phyloP scores from a whole-genome alignment of 2,888 invertebrate genomes.

The Archips crataeganus region DNA sequence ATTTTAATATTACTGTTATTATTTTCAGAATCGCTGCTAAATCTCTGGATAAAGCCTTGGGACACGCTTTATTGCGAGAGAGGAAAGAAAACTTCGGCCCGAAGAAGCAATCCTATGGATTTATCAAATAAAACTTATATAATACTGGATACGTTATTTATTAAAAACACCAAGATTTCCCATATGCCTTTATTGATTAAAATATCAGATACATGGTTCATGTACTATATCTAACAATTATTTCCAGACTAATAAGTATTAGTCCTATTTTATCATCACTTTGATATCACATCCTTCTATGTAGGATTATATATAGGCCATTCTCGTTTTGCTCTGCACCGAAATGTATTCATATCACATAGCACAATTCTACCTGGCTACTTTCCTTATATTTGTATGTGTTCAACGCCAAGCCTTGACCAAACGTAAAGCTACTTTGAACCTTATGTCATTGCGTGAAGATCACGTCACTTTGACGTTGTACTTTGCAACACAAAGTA shows the following conservation, averaged over 20 bases:
- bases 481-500: too few relatives aligned
- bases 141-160: conserved; percentile 39
- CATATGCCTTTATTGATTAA: conserved; percentile 44
- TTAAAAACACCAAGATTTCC: conserved; percentile 43
- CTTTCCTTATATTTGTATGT: not conserved
- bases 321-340: not conserved
- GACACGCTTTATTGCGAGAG: conserved; percentile 87
- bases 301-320: conserved; percentile 24
- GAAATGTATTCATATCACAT: not conserved
- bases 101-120: conserved; percentile 83
- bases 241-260: too few relatives aligned
- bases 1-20: not conserved
- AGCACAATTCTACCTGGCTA: not conserved
- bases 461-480: too few relatives aligned
- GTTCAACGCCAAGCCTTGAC: too few relatives aligned
- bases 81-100: conserved; percentile 62
- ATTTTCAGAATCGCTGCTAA: conserved; percentile 84
- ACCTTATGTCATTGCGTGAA: too few relatives aligned
- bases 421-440: too few relatives aligned
- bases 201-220: conserved; percentile 26
- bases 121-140: conserved; percentile 76
- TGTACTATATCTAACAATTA: conserved; percentile 21
- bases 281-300: conserved; percentile 38
- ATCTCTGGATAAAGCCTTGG: conserved; percentile 88
- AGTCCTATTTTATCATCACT: conserved; percentile 27